phyloP scores from a whole-genome alignment of 2,113 vertebrate genomes.

The Pterocles gutturalis region DNA sequence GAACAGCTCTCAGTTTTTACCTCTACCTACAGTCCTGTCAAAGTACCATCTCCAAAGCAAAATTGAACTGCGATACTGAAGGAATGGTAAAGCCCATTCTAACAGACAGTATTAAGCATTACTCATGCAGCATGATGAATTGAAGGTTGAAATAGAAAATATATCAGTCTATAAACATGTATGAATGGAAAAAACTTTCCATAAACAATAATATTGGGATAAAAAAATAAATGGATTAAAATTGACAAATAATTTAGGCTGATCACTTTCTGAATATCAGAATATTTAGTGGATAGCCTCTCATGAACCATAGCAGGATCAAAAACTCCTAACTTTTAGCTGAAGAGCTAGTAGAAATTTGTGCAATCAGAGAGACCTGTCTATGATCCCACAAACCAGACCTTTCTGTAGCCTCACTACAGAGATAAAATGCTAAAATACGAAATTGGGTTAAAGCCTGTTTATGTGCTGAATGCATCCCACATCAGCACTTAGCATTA shows the following conservation, averaged over 20 bases:
- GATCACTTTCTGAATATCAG: background rate
- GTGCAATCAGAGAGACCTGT: background rate
- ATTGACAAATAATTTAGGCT: background rate
- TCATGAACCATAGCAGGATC: background rate
- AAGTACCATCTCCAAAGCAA: background rate
- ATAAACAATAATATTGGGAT: background rate
- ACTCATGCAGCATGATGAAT: background rate
- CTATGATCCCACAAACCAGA: background rate
- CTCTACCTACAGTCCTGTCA: background rate
- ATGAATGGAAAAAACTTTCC: background rate
- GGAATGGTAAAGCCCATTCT: background rate
- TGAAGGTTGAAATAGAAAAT: background rate
- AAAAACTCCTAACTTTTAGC: background rate
- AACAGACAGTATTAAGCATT: background rate
- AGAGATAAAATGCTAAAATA: background rate
- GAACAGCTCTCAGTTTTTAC: background rate
- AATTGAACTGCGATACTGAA: background rate
- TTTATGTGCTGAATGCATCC: background rate
- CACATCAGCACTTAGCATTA: background rate
- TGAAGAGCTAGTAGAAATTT: background rate
- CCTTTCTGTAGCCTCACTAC: background rate
- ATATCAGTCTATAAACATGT: background rate
- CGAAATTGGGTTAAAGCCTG: background rate
- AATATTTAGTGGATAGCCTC: background rate
- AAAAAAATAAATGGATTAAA: background rate